Conservation (phyloP, 2,888 invertebrate species). For the Spilosoma lubricipeda region DNA sequence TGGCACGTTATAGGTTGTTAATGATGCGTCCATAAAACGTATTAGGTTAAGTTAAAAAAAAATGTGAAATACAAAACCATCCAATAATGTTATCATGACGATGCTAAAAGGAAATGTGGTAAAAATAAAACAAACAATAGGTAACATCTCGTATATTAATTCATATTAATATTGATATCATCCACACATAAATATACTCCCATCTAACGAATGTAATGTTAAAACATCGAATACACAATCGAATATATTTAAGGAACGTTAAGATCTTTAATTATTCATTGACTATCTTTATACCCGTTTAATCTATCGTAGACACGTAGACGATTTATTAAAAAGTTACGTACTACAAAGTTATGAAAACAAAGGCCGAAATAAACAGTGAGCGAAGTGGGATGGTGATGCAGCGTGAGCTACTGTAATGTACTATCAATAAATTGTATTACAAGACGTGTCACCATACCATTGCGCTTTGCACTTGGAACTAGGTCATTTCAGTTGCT, state of each 20-base stretch:
- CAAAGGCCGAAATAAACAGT: neutral
- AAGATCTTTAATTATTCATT: slow-evolving; percentile 61
- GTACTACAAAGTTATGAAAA: slow-evolving; percentile 20
- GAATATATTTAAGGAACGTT: slow-evolving; percentile 66
- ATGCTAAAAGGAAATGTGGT: too few relatives aligned
- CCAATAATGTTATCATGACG: too few relatives aligned
- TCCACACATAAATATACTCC: slow-evolving; percentile 66
- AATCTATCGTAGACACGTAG: slow-evolving; percentile 31
- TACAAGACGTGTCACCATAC: neutral
- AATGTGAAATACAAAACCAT: too few relatives aligned
- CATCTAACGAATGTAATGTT: slow-evolving; percentile 61
- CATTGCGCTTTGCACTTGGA: neutral
- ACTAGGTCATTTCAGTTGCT: neutral
- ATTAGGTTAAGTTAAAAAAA: too few relatives aligned
- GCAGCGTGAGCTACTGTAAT: neutral
- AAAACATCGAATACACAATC: slow-evolving; percentile 70
- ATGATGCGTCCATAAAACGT: too few relatives aligned
- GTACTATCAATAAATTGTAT: too few relatives aligned
- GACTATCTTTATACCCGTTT: slow-evolving; percentile 55
- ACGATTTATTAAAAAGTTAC: slow-evolving; percentile 27
- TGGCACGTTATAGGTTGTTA: too few relatives aligned
- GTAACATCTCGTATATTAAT: slow-evolving; percentile 79
- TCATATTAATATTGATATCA: slow-evolving; percentile 63
- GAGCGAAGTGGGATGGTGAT: neutral
- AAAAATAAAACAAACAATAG: slow-evolving; percentile 45